Percentiles rank a stretch among this genome's conserved stretches.
Conservation (phyloP, 2,888 invertebrate species). For the Lissonota sp. region DNA sequence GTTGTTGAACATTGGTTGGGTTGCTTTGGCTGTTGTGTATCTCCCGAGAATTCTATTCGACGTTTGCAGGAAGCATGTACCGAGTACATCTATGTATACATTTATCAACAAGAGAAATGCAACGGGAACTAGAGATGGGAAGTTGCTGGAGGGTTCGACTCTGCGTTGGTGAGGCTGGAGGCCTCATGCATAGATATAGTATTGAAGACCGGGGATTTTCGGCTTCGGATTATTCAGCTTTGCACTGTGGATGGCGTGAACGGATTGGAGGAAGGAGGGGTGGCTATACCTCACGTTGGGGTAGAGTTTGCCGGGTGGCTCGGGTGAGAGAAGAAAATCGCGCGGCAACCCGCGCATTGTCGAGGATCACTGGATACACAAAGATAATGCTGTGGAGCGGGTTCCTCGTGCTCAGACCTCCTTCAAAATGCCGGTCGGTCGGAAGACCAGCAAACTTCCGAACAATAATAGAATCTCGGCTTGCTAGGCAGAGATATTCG, state of each 20-base stretch:
- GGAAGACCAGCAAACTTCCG: constrained; percentile 55
- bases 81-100: constrained; percentile 15
- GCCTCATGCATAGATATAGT: constrained; percentile 31
- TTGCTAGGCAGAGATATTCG: constrained; percentile 33
- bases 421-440: constrained; percentile 57
- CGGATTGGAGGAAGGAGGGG: neutral
- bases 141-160: constrained; percentile 48
- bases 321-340: constrained; percentile 22
- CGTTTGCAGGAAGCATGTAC: constrained; percentile 28
- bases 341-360: constrained; percentile 65
- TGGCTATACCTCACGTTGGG: neutral
- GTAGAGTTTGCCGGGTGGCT: constrained; percentile 4
- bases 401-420: constrained; percentile 37
- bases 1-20: neutral
- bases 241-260: constrained; percentile 39
- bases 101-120: constrained; percentile 55
- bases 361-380: constrained; percentile 71
- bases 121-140: constrained; percentile 46
- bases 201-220: constrained; percentile 31
- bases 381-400: constrained; percentile 70
- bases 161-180: constrained; percentile 34
- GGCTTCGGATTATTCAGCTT: constrained; percentile 50
- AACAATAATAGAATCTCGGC: constrained; percentile 48
- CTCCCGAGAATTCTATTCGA: constrained; percentile 47
- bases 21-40: constrained; percentile 45